Evolutionary conservation across 1,140 invertebrate genomes (phyloP), one percentile per base, ranked within the genome.

Genomic region (Oscheius sp.): DNA sequence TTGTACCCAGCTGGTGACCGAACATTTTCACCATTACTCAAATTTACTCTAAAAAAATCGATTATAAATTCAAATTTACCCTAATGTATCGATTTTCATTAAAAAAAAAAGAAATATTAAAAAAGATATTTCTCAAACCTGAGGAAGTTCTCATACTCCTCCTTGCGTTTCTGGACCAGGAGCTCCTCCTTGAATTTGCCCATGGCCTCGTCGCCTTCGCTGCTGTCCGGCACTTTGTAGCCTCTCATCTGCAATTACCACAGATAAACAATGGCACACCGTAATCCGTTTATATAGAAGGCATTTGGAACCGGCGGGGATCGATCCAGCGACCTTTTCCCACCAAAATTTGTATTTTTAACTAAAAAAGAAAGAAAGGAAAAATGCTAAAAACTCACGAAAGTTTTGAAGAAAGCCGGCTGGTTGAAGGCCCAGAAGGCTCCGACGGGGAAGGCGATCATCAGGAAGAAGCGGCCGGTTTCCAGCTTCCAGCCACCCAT

Each of bases 361-460:
- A n/a, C n/a, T n/a, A n/a, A n/a, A n/a, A n/a, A n/a, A 20, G 7
- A 52, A 36, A 52, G 15, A 34, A 46, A 74, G 28, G 42, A 26
- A 35, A 36, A 61, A 45, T 68, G 7, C 36, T 15, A 20, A 75
- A 68, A 79, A 79, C 79, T 74, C 61, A 80, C 79, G 58, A 81
- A 79, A 42, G 71, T 65, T 46, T 83, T 75, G 69, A 77, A 82
- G 49, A 84, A 63, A n/a, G 49, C 49, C 23, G 81, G 81, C 63
- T 82, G 81, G 71, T 82, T 82, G 78, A 83, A 82, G 36, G 68
- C 64, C 81, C 82, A 82, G 68, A 82, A 82, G 3, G 78, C 69
- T n/a, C 66, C 81, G 23, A 82, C 81, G 15, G 81, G 81, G 46
- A 82, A 83, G 10, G 70, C 74, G 15, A 82, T 77, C 38, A 74